A percentile compares a stretch with the other conserved stretches of the same genome.
These are phyloP conservation scores for Drosophila mayaguana DNA, from an alignment of 2,888 invertebrate species.

Conservation along the genomic window DNA sequence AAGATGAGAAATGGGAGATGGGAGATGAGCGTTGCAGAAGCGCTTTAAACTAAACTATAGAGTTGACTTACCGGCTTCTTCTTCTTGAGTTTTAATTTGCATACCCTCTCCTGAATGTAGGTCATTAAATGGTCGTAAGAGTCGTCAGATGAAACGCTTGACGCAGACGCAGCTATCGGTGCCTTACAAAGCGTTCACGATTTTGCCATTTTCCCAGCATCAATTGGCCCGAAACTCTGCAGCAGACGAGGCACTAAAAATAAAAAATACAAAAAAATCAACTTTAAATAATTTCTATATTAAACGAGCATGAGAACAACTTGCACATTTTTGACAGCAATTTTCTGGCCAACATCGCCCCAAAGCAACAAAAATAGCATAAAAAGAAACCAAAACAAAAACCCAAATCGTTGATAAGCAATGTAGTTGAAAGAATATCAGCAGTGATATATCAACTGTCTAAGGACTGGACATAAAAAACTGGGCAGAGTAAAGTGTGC, in stretches of 20 bases:
- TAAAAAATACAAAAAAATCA: conserved; percentile 19
- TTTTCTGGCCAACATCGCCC: conserved; percentile 53
- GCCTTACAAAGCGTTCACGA: conserved; percentile 55
- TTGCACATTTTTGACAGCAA: conserved; percentile 68
- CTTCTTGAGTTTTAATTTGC: conserved; percentile 41
- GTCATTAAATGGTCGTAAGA: conserved; percentile 56
- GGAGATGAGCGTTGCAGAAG: conserved; percentile 11
- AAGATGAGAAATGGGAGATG: conserved; percentile 1
- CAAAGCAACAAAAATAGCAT: conserved; percentile 32
- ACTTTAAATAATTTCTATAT: conserved; percentile 80
- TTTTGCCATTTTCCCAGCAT: conserved; percentile 62
- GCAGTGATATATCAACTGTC: conserved; percentile 77
- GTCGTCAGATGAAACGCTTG: conserved; percentile 50
- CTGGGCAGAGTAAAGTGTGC: background rate
- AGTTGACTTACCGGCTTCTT: conserved; percentile 1
- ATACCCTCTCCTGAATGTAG: conserved; percentile 44
- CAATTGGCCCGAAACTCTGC: conserved; percentile 35
- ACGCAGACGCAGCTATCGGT: conserved; percentile 53
- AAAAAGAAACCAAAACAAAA: conserved; percentile 17
- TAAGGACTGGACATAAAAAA: conserved; percentile 17
- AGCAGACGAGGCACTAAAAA: background rate
- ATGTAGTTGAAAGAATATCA: conserved; percentile 64
- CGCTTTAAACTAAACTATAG: conserved; percentile 8
- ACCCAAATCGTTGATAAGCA: conserved; percentile 53
- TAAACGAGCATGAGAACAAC: conserved; percentile 72